Percentiles rank a stretch among this genome's conserved stretches.
Conservation (phyloP, 2,888 invertebrate species). For the Hymenopus coronatus region DNA sequence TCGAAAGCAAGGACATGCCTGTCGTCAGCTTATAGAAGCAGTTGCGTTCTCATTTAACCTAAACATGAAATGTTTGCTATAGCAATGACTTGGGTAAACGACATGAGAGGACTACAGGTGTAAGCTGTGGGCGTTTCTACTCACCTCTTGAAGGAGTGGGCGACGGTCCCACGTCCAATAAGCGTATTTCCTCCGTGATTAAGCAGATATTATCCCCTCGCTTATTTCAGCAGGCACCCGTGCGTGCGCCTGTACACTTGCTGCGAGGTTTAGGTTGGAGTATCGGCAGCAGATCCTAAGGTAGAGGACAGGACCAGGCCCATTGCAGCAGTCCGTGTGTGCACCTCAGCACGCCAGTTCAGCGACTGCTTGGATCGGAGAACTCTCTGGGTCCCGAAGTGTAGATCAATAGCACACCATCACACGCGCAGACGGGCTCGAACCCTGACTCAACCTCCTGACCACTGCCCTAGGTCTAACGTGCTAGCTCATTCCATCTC, state of each 20-base stretch:
- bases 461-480: background rate
- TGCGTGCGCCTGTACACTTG: background rate
- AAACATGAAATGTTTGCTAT: no score
- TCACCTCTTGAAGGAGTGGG: slow-evolving; percentile 24
- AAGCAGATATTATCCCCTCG: background rate
- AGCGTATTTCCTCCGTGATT: slow-evolving; percentile 23
- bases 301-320: background rate
- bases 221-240: background rate
- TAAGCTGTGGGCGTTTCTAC: background rate
- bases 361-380: background rate
- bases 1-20: no score
- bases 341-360: background rate
- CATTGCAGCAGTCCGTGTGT: background rate
- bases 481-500: background rate
- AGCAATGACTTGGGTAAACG: no score
- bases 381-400: background rate
- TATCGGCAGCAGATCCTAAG: background rate
- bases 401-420: background rate
- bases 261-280: background rate
- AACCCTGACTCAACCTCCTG: background rate
- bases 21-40: no score
- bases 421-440: background rate
- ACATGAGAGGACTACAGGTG: no score
- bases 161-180: slow-evolving; percentile 25
- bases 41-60: no score